phyloP scores from a whole-genome alignment of 2,797 vertebrate genomes.

The Sebastiscus tertius region DNA sequence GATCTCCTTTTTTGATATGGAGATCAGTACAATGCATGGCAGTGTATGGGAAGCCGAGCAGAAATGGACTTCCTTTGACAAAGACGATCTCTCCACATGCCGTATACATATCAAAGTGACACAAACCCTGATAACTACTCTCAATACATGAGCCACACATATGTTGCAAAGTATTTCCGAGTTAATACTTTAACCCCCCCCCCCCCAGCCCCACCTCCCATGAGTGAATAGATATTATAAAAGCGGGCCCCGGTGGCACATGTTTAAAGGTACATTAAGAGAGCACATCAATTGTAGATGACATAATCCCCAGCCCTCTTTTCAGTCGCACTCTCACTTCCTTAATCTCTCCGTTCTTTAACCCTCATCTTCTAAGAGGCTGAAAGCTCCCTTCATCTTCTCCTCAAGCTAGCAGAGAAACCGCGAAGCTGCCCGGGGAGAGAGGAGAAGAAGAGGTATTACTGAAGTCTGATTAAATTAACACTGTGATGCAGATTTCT shows the following conservation, averaged over 20 bases:
- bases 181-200: conserved; percentile 73
- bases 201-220: conserved; percentile 19
- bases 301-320: conserved; percentile 81
- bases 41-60: conserved; percentile 62
- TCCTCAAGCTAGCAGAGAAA: conserved; percentile 75
- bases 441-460: conserved; percentile 73
- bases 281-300: conserved; percentile 82
- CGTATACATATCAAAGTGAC: conserved; percentile 80
- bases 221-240: conserved; percentile 74
- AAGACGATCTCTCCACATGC: conserved; percentile 60
- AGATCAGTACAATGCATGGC: conserved; percentile 74
- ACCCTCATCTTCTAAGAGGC: conserved; percentile 82
- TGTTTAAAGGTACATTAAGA: conserved; percentile 84
- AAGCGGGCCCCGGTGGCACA: conserved; percentile 77
- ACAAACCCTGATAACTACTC: conserved; percentile 73
- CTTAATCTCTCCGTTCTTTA: conserved; percentile 83
- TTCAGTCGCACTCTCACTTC: conserved; percentile 76
- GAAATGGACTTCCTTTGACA: conserved; percentile 73
- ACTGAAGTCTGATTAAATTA: conserved; percentile 83
- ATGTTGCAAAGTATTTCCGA: conserved; percentile 75
- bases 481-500: conserved; percentile 76
- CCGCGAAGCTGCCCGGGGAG: conserved; percentile 67
- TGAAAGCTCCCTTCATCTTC: conserved; percentile 83
- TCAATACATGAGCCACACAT: conserved; percentile 64
- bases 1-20: conserved; percentile 76